phyloP scores from a whole-genome alignment of 2,113 vertebrate species.

The Microcebus lehilahytsara region DNA sequence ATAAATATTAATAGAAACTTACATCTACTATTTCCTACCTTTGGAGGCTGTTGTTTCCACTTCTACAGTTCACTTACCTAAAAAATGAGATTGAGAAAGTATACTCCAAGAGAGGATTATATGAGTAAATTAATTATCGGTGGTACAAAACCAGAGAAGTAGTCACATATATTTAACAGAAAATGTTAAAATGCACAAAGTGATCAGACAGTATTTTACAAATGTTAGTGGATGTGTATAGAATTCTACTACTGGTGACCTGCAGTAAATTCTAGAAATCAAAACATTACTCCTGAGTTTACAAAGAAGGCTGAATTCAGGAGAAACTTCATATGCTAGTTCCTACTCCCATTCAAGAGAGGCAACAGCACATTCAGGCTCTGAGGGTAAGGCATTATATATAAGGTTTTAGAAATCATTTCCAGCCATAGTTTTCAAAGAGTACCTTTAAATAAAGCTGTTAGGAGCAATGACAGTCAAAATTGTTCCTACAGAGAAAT shows the following conservation, averaged over 20 bases:
- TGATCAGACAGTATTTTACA: not conserved
- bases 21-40: not conserved
- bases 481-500: not conserved
- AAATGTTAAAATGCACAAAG: not conserved
- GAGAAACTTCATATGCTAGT: not conserved
- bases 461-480: not conserved
- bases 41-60: not conserved
- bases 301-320: not conserved
- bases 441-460: conserved; percentile 14
- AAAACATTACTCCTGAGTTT: not conserved
- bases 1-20: not conserved
- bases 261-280: not conserved
- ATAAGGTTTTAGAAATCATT: not conserved
- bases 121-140: not conserved
- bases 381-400: not conserved
- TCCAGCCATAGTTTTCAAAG: conserved; percentile 40
- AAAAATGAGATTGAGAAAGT: not conserved
- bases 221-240: not conserved
- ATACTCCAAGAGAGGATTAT: not conserved
- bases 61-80: not conserved
- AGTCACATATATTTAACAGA: not conserved
- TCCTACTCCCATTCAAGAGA: not conserved
- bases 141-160: not conserved
- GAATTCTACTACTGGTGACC: not conserved
- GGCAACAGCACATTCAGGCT: not conserved